A percentile compares a stretch with the other conserved stretches of the same genome.
These are phyloP conservation scores for Cacatua alba DNA, from an alignment of 2,113 vertebrate species.

Conservation along the genomic window DNA sequence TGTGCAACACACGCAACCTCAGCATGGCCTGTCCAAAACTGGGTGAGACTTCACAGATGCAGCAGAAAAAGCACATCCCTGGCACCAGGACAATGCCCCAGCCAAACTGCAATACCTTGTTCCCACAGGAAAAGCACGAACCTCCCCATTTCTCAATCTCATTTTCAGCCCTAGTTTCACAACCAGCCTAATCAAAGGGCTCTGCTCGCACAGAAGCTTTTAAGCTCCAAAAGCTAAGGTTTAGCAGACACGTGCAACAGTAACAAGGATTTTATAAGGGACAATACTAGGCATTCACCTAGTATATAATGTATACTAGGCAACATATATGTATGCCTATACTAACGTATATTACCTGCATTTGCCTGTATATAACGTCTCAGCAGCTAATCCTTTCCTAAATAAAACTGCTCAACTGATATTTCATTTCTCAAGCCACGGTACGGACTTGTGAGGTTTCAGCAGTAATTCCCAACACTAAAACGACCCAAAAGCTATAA, in stretches of 20 bases:
- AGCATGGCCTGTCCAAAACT: background rate
- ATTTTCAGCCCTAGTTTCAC: background rate
- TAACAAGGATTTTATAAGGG: background rate
- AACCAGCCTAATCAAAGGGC: background rate
- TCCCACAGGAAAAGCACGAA: background rate
- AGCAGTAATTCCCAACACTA: conserved; percentile 34
- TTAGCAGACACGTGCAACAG: background rate
- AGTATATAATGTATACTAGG: no score
- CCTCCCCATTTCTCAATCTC: background rate
- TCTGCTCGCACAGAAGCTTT: background rate
- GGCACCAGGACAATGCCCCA: background rate
- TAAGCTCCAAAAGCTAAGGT: background rate
- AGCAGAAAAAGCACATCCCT: background rate
- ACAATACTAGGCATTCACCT: background rate
- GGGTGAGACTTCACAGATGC: background rate
- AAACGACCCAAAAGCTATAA: conserved; percentile 25
- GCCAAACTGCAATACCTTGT: background rate
- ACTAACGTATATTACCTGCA: background rate
- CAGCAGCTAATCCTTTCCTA: background rate
- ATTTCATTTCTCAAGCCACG: conserved; percentile 17
- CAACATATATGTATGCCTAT: no score
- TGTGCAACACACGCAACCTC: background rate
- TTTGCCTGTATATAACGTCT: background rate
- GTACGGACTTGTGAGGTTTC: background rate
- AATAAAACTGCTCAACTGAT: background rate